phyloP scores from a whole-genome alignment of 2,797 vertebrate species.

The Artibeus jamaicensis region DNA sequence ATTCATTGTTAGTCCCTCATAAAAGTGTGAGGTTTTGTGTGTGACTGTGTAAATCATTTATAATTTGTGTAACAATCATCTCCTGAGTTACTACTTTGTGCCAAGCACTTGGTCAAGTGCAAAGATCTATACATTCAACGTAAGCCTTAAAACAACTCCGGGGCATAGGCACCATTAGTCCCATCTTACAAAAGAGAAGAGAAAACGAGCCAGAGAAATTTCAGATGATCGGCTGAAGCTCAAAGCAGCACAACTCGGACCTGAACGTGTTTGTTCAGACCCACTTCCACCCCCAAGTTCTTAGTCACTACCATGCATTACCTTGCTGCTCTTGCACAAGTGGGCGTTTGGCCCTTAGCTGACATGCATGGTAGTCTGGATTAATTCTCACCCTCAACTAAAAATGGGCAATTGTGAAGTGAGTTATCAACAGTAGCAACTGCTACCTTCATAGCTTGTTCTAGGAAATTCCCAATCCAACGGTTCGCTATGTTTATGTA shows the following conservation, averaged over 20 bases:
- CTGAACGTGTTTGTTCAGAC: neutral
- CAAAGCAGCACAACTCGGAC: neutral
- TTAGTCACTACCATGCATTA: neutral
- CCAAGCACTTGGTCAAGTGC: neutral
- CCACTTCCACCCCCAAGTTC: neutral
- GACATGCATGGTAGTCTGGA: neutral
- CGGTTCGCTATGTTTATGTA: neutral
- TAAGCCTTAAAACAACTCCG: neutral
- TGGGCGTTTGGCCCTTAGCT: neutral
- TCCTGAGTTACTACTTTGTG: neutral
- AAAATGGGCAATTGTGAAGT: neutral
- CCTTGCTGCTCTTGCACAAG: neutral
- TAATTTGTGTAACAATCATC: neutral
- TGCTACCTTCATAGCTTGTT: neutral
- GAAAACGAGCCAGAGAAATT: neutral
- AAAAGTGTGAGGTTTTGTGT: neutral
- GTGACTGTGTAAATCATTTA: neutral
- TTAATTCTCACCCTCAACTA: slow-evolving; percentile 20
- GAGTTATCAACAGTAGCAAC: neutral
- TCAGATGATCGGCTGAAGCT: neutral
- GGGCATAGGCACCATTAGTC: neutral
- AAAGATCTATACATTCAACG: neutral
- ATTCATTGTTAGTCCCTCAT: neutral
- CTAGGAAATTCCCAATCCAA: neutral
- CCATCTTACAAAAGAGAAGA: neutral